Conservation (phyloP, 2,888 invertebrate species). For the Agapostemon virescens region DNA sequence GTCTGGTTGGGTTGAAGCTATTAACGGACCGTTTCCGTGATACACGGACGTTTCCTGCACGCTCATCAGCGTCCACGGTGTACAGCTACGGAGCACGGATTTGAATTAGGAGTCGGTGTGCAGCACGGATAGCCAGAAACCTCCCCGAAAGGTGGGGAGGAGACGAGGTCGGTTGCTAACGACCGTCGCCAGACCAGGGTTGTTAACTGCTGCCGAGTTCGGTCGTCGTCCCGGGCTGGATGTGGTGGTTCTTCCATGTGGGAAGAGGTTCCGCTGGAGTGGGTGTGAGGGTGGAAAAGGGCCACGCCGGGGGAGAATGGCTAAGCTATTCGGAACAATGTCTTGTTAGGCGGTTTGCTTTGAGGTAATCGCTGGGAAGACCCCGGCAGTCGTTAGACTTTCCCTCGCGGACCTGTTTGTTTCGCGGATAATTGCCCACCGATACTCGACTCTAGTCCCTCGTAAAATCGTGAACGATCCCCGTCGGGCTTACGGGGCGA, state of each 20-base stretch:
- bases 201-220: slow-evolving; percentile 76
- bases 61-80: slow-evolving; percentile 47
- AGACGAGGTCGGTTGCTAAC: slow-evolving; percentile 74
- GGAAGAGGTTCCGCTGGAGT: slow-evolving; percentile 60
- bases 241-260: slow-evolving; percentile 64
- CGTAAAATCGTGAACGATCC: slow-evolving; percentile 69
- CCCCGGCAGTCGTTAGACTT: slow-evolving; percentile 74
- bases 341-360: slow-evolving; percentile 79
- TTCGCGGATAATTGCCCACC: slow-evolving; percentile 72
- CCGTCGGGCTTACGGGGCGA: slow-evolving; percentile 56
- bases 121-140: slow-evolving; percentile 42
- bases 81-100: slow-evolving; percentile 48
- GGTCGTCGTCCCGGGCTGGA: slow-evolving; percentile 63
- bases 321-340: slow-evolving; percentile 78
- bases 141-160: slow-evolving; percentile 27
- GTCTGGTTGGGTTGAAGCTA: slow-evolving; percentile 18
- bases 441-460: slow-evolving; percentile 70
- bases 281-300: slow-evolving; percentile 67
- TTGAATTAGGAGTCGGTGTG: slow-evolving; percentile 60
- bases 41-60: slow-evolving; percentile 49
- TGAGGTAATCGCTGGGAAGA: slow-evolving; percentile 77
- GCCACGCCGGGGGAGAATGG: slow-evolving; percentile 69
- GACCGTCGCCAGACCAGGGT: slow-evolving; percentile 77
- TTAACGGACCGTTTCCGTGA: slow-evolving; percentile 48
- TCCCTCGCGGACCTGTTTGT: slow-evolving; percentile 71